These are phyloP conservation scores for Salminus brasiliensis DNA, from an alignment of 2,113 vertebrate species.

Conservation along the genomic window DNA sequence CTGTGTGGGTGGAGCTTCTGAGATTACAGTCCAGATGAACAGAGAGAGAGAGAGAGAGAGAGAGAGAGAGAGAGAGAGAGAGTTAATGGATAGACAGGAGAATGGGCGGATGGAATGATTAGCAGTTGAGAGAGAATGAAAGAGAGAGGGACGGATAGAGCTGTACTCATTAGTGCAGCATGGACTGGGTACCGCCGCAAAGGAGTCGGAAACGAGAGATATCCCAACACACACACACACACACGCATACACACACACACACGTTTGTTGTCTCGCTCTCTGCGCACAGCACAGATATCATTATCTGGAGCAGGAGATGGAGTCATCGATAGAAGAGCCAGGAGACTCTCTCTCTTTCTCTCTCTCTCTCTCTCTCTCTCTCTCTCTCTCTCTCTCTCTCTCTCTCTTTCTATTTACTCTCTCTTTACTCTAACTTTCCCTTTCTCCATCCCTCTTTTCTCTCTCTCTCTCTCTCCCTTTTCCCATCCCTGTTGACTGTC, in stretches of 20 bases:
- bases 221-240: neutral
- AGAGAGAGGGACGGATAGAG: conserved; percentile 10
- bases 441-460: neutral
- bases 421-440: neutral
- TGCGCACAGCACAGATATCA: conserved; percentile 51
- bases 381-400: neutral
- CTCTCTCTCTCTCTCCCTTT: neutral
- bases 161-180: conserved; percentile 46
- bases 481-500: neutral
- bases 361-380: neutral
- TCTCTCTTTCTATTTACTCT: neutral
- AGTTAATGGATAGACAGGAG: neutral
- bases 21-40: neutral
- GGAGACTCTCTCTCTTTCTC: conserved; percentile 57
- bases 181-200: conserved; percentile 35
- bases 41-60: neutral
- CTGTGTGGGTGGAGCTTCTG: neutral
- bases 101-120: conserved; percentile 26
- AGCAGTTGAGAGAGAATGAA: conserved; percentile 26
- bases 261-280: conserved; percentile 39
- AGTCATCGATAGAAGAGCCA: conserved; percentile 71
- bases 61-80: neutral
- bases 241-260: too few relatives aligned
- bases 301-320: conserved; percentile 57
- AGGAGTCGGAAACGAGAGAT: conserved; percentile 21